Evolutionary conservation across 1,140 invertebrate genomes (phyloP).

Genomic region (Brachionus manjavacas): DNA sequence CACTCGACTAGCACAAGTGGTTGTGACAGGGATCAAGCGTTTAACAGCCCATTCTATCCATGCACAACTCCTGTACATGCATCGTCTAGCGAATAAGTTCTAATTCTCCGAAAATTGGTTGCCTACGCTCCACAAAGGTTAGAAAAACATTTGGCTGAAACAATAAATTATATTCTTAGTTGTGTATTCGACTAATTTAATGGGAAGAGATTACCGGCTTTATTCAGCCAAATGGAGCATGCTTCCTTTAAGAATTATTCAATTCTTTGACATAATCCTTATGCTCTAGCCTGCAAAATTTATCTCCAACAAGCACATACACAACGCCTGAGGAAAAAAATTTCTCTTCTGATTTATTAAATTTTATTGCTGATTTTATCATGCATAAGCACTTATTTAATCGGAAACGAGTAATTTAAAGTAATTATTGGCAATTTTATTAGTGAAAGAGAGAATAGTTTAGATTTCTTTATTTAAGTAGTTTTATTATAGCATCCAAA

Average conservation of each 20-base stretch:
- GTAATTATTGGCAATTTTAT: not conserved
- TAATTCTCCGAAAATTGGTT: not conserved
- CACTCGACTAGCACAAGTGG: not conserved
- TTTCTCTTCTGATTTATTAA: not conserved
- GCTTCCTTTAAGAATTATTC: not conserved
- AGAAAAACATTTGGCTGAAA: not conserved
- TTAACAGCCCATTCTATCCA: not conserved
- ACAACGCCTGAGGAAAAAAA: not conserved
- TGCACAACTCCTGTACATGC: not conserved
- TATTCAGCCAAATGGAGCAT: not conserved
- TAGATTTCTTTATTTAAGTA: not conserved
- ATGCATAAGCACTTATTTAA: conserved; percentile 33
- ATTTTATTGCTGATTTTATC: conserved; percentile 10
- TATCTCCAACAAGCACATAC: not conserved
- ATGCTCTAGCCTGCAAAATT: not conserved
- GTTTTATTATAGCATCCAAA: not conserved
- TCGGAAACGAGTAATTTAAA: conserved; percentile 27
- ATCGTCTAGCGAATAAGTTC: not conserved
- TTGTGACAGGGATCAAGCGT: not conserved
- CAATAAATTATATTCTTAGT: not conserved
- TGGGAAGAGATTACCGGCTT: not conserved
- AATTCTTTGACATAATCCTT: not conserved
- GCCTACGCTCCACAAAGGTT: not conserved
- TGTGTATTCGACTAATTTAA: not conserved
- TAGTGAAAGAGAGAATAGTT: not conserved